Base-by-base conservation (phyloP, 2,113 vertebrate species). In the Zosterops pallidus region DNA sequence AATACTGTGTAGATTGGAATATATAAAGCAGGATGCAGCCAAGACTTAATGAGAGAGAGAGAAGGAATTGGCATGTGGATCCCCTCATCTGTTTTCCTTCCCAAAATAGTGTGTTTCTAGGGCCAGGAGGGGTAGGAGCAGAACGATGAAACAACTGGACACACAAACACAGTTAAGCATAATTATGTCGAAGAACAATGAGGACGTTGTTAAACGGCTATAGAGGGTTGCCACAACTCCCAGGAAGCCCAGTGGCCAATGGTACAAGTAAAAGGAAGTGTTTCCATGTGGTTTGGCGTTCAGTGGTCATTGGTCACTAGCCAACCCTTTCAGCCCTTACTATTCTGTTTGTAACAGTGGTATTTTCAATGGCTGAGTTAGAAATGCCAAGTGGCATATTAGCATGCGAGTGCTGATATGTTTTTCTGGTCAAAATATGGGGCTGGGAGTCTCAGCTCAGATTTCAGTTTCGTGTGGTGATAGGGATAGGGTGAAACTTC, bases 11-110 rank as follows among this genome's bases (percentile, higher is more conserved):
- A 75, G 78, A 71, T 93, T 95, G 90, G 89, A 85, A 87, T 85
- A 60, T 81, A 87, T 69, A 88, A 91, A 96, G 52, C 42, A 24
- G 69, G 79, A 72, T 71, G 31, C 64, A 74, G 70, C 96, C 94
- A 93, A 94, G 90, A 95, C 52, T 86, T 93, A 95, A 77, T 83
- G 93, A 95, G 71, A 74, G 59, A 63, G 60, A 71, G 92, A 77
- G 63, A 90, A 78, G 59, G 75, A 97, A 67, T 64, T 90, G 91
- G 78, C 80, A 28, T 46, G 82, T 95, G 76, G 35, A 87, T 89
- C 56, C 71, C 59, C 74, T 90, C 76, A 84, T 94, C 92, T 95
- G 72, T 85, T 76, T 94, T 64, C 37, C 67, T 96, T 95, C 91
- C 79, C 31, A 91, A 96, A 97, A 89, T 90, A 96, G 63, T 6